Conservation (phyloP, 2,888 invertebrate genomes). For the Amblyjoppa fuscipennis region DNA sequence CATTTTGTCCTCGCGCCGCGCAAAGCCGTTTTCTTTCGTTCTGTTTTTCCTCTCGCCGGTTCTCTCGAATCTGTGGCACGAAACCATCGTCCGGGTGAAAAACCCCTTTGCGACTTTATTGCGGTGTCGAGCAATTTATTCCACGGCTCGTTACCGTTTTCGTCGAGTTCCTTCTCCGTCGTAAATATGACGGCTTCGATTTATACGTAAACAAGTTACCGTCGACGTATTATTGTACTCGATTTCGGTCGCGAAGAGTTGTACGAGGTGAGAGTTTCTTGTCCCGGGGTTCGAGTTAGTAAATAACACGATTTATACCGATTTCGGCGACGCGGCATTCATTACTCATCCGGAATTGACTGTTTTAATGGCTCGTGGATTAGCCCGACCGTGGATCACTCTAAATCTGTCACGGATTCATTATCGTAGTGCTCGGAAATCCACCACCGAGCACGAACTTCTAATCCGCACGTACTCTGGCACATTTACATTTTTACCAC, state of each 20-base stretch:
- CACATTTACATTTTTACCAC: no score
- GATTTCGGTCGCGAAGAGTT: constrained; percentile 13
- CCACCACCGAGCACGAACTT: background rate
- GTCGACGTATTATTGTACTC: constrained; percentile 6
- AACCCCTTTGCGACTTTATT: constrained; percentile 63
- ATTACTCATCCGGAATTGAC: background rate
- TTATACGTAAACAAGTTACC: constrained; percentile 40
- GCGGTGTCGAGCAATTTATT: constrained; percentile 42
- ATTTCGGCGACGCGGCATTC: background rate
- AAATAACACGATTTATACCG: constrained; percentile 53
- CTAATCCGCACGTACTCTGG: background rate
- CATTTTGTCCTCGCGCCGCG: background rate
- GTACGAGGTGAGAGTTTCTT: constrained; percentile 10
- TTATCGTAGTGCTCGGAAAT: background rate
- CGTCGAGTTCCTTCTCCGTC: constrained; percentile 31
- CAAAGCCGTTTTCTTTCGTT: background rate
- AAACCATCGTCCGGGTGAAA: constrained; percentile 39
- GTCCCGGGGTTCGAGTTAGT: background rate
- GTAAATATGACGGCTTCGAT: constrained; percentile 49
- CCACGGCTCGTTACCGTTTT: constrained; percentile 42
- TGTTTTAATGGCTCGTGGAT: background rate
- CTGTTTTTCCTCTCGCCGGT: constrained; percentile 11
- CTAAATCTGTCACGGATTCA: background rate
- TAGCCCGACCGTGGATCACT: background rate
- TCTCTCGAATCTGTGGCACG: constrained; percentile 44